These are phyloP conservation scores for Trichechus manatus DNA, from an alignment of 2,113 vertebrate species.

Conservation along the genomic window DNA sequence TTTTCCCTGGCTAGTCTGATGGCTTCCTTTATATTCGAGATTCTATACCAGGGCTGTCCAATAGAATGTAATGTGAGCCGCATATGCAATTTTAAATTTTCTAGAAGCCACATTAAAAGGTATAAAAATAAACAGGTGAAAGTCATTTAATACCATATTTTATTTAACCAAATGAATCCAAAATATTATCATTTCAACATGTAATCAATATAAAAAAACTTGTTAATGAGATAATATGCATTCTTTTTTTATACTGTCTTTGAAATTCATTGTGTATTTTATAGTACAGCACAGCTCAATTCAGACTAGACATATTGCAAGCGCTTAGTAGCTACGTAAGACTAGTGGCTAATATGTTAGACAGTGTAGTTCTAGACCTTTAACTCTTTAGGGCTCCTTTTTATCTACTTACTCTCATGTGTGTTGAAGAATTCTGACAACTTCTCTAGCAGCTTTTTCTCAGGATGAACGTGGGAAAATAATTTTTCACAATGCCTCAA, in stretches of 20 bases:
- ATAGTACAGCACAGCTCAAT: neutral
- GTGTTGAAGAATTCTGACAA: constrained; percentile 26
- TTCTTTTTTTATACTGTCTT: neutral
- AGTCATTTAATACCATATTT: constrained; percentile 13
- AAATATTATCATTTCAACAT: constrained; percentile 4
- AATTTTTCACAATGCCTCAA: neutral
- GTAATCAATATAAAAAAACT: neutral
- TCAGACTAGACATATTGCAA: neutral
- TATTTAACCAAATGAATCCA: neutral
- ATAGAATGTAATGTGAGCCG: neutral
- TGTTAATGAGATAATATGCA: neutral
- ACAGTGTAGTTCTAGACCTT: neutral
- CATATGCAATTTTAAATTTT: neutral
- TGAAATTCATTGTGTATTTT: neutral
- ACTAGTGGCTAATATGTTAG: neutral
- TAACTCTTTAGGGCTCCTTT: neutral
- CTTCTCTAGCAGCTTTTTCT: constrained; percentile 20
- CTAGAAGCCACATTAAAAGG: neutral
- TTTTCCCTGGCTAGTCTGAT: neutral
- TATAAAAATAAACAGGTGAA: neutral
- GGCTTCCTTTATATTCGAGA: neutral
- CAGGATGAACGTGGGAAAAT: constrained; percentile 18
- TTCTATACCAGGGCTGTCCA: neutral
- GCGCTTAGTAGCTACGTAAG: neutral
- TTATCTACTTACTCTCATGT: neutral